These are phyloP conservation scores for Sinocyclocheilus rhinocerous DNA, from an alignment of 2,113 vertebrate genomes.

Conservation along the genomic window DNA sequence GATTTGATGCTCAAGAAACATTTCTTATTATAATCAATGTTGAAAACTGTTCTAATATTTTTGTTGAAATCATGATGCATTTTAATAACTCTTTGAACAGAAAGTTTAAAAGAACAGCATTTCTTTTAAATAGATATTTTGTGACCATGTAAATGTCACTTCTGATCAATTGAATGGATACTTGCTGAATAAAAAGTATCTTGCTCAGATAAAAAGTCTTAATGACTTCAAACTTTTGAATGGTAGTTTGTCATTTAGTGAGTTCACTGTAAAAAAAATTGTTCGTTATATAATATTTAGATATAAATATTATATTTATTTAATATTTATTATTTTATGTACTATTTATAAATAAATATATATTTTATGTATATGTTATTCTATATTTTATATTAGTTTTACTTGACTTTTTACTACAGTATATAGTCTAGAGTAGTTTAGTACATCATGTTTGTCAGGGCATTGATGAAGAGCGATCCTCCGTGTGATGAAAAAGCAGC, in stretches of 20 bases:
- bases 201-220: too few relatives aligned
- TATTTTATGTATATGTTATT: too few relatives aligned
- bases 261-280: too few relatives aligned
- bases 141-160: not conserved
- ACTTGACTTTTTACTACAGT: too few relatives aligned
- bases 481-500: constrained; percentile 30
- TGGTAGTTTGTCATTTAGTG: too few relatives aligned
- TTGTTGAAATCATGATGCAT: not conserved
- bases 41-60: not conserved
- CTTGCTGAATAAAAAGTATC: not conserved
- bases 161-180: not conserved
- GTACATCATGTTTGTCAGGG: constrained; percentile 1
- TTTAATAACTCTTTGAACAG: not conserved
- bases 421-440: not conserved
- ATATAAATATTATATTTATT: too few relatives aligned
- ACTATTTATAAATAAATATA: too few relatives aligned
- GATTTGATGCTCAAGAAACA: not conserved
- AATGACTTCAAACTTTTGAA: not conserved
- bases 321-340: too few relatives aligned
- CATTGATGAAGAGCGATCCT: constrained; percentile 34
- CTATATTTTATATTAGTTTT: too few relatives aligned
- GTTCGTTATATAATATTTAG: too few relatives aligned
- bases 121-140: not conserved
- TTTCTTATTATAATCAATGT: not conserved
- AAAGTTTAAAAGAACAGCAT: not conserved